phyloP scores from a whole-genome alignment of 2,888 invertebrate genomes.

The Zhuqinia jingwanae region DNA sequence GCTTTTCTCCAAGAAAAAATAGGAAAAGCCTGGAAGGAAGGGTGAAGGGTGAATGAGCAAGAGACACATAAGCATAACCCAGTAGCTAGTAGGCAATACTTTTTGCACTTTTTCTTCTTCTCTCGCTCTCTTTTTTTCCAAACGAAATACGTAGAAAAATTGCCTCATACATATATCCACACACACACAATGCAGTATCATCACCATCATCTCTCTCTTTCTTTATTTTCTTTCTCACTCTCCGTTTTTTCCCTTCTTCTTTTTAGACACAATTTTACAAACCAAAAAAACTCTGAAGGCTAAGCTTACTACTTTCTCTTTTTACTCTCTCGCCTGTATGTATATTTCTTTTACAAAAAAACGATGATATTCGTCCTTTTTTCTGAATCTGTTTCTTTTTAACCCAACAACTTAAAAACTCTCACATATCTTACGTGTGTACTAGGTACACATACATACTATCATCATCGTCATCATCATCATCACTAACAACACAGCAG shows the following conservation, averaged over 20 bases:
- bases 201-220: slow-evolving; percentile 41
- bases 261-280: not conserved
- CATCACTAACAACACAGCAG: not conserved
- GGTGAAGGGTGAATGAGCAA: slow-evolving; percentile 55
- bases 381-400: slow-evolving; percentile 18
- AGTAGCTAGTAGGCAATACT: slow-evolving; percentile 33
- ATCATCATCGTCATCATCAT: slow-evolving; percentile 14
- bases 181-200: slow-evolving; percentile 57
- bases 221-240: slow-evolving; percentile 15
- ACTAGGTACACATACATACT: not conserved
- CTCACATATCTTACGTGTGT: not conserved
- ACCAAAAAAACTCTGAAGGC: slow-evolving; percentile 11
- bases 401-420: slow-evolving; percentile 30
- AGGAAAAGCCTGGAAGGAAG: slow-evolving; percentile 61
- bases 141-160: slow-evolving; percentile 7
- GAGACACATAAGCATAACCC: slow-evolving; percentile 9
- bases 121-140: not conserved
- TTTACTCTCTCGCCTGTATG: not conserved
- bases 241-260: not conserved
- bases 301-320: slow-evolving; percentile 31
- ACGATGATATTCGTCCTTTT: not conserved
- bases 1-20: slow-evolving; percentile 56
- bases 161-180: too few relatives aligned
- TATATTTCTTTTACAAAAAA: not conserved
- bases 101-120: not conserved